A percentile compares a stretch with the other conserved stretches of the same genome.
phyloP scores from a whole-genome alignment of 2,888 invertebrate species.

The Blastobasis adustella region DNA sequence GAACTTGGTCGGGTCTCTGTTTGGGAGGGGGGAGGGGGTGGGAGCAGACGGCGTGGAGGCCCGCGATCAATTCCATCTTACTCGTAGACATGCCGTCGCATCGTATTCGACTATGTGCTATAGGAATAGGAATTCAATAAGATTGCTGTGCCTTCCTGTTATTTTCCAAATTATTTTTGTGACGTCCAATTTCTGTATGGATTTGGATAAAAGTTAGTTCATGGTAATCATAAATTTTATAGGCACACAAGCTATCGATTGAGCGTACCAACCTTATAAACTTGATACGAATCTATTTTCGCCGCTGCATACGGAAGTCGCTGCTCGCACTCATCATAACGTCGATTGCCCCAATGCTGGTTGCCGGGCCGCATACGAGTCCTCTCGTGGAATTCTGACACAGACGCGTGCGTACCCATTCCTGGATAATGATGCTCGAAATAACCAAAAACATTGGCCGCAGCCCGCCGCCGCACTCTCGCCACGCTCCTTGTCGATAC shows the following conservation, averaged over 20 bases:
- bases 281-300: background rate
- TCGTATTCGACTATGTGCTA: background rate
- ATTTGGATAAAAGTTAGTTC: too few relatives aligned
- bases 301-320: too few relatives aligned
- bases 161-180: too few relatives aligned
- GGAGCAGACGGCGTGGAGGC: slow-evolving; percentile 33
- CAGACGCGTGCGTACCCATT: slow-evolving; percentile 51
- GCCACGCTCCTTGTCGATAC: too few relatives aligned
- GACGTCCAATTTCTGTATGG: too few relatives aligned
- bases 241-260: too few relatives aligned
- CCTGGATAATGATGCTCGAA: slow-evolving; percentile 65
- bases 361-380: slow-evolving; percentile 8
- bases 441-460: slow-evolving; percentile 45
- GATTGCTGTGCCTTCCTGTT: slow-evolving; percentile 9
- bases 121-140: slow-evolving; percentile 19
- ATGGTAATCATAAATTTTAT: too few relatives aligned
- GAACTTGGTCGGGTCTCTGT: slow-evolving; percentile 19
- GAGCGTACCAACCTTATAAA: background rate
- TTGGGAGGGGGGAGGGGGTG: slow-evolving; percentile 16
- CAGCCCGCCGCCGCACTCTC: background rate
- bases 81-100: background rate
- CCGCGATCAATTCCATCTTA: slow-evolving; percentile 17
- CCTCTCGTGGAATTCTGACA: slow-evolving; percentile 56
- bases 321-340: too few relatives aligned
- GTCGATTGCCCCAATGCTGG: background rate